Percentiles rank a stretch among this genome's conserved stretches.
Evolutionary conservation across 2,888 invertebrate species (phyloP).

Genomic region (Acrocera orbiculus): DNA sequence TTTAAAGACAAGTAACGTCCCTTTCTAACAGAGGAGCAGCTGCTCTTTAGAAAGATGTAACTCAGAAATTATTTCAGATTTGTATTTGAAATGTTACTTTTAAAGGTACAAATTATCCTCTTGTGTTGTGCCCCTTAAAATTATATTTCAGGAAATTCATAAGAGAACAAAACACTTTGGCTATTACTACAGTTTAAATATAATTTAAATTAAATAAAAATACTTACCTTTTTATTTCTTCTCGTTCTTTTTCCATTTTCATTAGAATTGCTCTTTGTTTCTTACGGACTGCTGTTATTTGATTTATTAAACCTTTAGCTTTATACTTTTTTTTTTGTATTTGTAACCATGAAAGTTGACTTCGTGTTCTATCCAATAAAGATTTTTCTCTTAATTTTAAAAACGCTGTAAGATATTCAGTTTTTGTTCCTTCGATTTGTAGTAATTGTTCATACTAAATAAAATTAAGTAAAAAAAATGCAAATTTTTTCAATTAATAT

Average conservation of each 20-base stretch:
- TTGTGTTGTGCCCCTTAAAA: too few relatives aligned
- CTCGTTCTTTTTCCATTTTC: slow-evolving; percentile 47
- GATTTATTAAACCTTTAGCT: slow-evolving; percentile 37
- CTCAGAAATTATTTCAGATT: too few relatives aligned
- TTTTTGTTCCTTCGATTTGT: slow-evolving; percentile 46
- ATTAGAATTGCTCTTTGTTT: slow-evolving; percentile 47
- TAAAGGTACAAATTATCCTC: too few relatives aligned
- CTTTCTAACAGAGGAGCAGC: too few relatives aligned
- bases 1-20: too few relatives aligned
- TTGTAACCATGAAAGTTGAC: slow-evolving; percentile 45
- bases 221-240: slow-evolving; percentile 43
- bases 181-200: too few relatives aligned
- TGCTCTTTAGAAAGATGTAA: too few relatives aligned
- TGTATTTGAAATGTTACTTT: too few relatives aligned
- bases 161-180: too few relatives aligned
- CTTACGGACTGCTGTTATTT: slow-evolving; percentile 43
- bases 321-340: slow-evolving; percentile 42
- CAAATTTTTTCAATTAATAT: slow-evolving; percentile 2
- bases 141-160: too few relatives aligned
- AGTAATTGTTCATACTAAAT: slow-evolving; percentile 42
- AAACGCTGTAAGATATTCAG: slow-evolving; percentile 45
- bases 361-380: slow-evolving; percentile 45
- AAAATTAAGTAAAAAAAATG: slow-evolving; percentile 1
- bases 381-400: slow-evolving; percentile 49
- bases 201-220: too few relatives aligned